A percentile compares a stretch with the other conserved stretches of the same genome.
Evolutionary conservation across 2,888 invertebrate genomes (phyloP).

Genomic region (Campaea margaritaria): DNA sequence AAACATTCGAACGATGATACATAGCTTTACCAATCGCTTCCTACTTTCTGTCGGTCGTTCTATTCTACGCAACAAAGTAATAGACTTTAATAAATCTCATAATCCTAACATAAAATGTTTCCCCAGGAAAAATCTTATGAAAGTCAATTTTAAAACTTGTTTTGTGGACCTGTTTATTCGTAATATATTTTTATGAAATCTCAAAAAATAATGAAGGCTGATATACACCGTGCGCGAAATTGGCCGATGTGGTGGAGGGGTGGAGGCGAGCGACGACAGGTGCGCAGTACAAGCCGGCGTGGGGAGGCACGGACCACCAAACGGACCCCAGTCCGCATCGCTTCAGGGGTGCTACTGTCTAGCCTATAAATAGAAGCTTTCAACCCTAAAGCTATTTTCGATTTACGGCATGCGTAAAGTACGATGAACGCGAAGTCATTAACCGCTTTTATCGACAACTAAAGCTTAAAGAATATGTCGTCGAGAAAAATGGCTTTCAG

Average conservation of each 20-base stretch:
- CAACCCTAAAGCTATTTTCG: constrained; percentile 56
- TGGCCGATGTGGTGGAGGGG: constrained; percentile 31
- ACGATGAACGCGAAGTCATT: constrained; percentile 41
- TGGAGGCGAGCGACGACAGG: constrained; percentile 26
- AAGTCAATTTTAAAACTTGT: constrained; percentile 35
- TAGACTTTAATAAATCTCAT: constrained; percentile 4
- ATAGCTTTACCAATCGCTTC: constrained; percentile 35
- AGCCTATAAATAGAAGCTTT: constrained; percentile 63
- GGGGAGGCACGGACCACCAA: constrained; percentile 24
- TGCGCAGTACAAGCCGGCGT: constrained; percentile 9
- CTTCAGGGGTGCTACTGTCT: constrained; percentile 46
- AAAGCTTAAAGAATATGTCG: neutral
- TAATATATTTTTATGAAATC: constrained; percentile 43
- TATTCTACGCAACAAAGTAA: constrained; percentile 19
- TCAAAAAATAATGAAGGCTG: constrained; percentile 39
- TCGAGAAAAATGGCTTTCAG: constrained; percentile 2
- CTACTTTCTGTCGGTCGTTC: constrained; percentile 39
- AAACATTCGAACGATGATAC: constrained; percentile 48
- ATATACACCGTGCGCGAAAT: constrained; percentile 39
- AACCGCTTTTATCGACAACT: constrained; percentile 27
- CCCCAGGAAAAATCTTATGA: constrained; percentile 18
- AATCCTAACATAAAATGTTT: constrained; percentile 21
- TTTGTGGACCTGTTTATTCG: constrained; percentile 37
- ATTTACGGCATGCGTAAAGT: constrained; percentile 52
- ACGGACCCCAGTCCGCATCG: constrained; percentile 43